Percentiles rank a stretch among this genome's conserved stretches.
Conservation (phyloP, 2,888 invertebrate genomes). For the Pachydiplax longipennis region DNA sequence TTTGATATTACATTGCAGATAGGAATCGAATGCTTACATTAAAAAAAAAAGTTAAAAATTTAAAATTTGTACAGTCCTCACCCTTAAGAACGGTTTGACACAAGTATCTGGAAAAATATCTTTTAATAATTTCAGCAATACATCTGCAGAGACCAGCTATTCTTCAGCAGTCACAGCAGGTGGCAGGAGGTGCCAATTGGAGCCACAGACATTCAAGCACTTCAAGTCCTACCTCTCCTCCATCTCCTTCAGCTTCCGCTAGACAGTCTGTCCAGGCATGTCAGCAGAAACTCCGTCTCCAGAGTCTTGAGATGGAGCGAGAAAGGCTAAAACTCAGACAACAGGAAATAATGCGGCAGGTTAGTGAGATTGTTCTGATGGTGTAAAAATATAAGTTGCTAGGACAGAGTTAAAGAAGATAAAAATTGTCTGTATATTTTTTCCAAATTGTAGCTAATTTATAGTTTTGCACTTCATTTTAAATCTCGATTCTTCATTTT, state of each 20-base stretch:
- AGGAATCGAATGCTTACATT: too few species aligned
- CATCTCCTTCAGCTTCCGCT: constrained; percentile 14
- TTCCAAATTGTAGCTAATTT: too few species aligned
- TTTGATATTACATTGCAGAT: too few species aligned
- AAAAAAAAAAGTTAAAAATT: too few species aligned
- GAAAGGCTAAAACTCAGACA: constrained; percentile 88
- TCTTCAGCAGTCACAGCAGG: constrained; percentile 62
- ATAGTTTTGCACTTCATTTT: too few species aligned
- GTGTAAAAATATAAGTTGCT: too few species aligned
- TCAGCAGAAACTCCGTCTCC: constrained; percentile 76
- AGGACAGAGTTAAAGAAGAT: too few species aligned
- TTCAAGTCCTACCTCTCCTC: constrained; percentile 48
- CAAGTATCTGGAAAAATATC: not conserved
- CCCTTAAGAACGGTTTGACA: not conserved
- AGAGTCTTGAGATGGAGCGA: constrained; percentile 85
- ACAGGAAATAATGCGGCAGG: constrained; percentile 88
- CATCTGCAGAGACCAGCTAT: constrained; percentile 67
- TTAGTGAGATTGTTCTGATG: constrained; percentile 55
- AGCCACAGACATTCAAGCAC: constrained; percentile 49
- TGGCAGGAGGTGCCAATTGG: constrained; percentile 61
- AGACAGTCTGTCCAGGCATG: constrained; percentile 60
- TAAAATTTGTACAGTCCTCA: not conserved
- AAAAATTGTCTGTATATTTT: too few species aligned
- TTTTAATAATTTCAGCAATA: constrained; percentile 59
- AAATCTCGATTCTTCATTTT: too few species aligned